Conservation (phyloP, 2,113 vertebrate species). For the Mungos mungo region DNA sequence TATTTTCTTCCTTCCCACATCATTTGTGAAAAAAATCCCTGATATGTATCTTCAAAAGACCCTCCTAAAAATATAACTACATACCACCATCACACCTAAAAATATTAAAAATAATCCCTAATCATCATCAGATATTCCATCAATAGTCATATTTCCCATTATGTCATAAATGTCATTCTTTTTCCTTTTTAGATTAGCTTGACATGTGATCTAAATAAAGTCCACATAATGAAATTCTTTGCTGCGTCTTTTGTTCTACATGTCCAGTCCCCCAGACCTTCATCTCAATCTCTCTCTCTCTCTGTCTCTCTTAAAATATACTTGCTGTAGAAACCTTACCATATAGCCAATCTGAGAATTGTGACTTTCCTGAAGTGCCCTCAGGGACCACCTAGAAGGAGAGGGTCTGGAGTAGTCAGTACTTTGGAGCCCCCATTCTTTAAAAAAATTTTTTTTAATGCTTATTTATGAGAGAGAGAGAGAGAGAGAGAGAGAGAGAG, state of each 20-base stretch:
- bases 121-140: neutral
- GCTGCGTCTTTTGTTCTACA: neutral
- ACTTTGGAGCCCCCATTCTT: neutral
- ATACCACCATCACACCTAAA: neutral
- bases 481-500: too few relatives aligned
- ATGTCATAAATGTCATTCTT: neutral
- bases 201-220: neutral
- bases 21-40: constrained; percentile 1
- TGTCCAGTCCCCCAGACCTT: neutral
- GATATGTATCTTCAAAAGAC: neutral
- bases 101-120: constrained; percentile 32
- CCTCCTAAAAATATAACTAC: neutral
- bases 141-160: neutral
- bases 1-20: neutral
- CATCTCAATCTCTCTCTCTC: neutral
- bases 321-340: neutral
- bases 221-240: neutral
- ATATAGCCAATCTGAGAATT: neutral
- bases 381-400: neutral
- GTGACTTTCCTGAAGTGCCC: neutral
- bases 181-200: neutral
- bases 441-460: too few relatives aligned
- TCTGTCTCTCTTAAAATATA: neutral
- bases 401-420: neutral
- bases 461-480: too few relatives aligned